Percentiles rank a stretch among this genome's conserved stretches.
Conservation (phyloP, 1,140 invertebrate genomes). For the Lasioglossum baleicum region DNA sequence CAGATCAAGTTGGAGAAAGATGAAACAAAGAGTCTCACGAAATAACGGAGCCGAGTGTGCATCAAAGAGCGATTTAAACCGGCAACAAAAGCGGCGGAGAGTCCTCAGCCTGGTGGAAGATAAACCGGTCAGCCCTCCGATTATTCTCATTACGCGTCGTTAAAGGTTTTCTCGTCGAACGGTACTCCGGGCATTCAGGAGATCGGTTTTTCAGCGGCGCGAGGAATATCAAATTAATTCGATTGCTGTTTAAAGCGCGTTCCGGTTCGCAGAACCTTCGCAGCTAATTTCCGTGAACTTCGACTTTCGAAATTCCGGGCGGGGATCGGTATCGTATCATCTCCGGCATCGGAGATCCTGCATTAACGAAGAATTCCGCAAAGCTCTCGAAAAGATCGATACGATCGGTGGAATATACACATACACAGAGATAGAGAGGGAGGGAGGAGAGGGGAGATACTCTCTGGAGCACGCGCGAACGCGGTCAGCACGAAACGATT, state of each 20-base stretch:
- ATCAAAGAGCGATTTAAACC: too few relatives aligned
- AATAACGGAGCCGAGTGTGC: too few relatives aligned
- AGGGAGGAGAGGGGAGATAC: neutral
- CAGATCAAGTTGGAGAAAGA: too few relatives aligned
- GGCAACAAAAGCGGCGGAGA: neutral
- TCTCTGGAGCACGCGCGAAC: neutral
- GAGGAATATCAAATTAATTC: constrained; percentile 20
- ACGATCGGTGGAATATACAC: neutral
- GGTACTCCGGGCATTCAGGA: constrained; percentile 8
- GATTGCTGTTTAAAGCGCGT: constrained; percentile 9
- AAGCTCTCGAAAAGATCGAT: neutral
- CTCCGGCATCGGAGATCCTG: neutral
- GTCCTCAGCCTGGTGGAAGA: neutral
- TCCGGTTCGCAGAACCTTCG: neutral
- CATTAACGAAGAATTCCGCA: neutral
- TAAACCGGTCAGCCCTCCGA: constrained; percentile 3
- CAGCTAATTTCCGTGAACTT: neutral
- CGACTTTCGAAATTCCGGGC: constrained; percentile 1
- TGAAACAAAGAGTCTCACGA: too few relatives aligned
- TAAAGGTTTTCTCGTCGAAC: constrained; percentile 27
- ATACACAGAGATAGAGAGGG: too few relatives aligned
- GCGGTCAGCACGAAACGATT: neutral
- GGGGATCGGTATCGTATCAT: neutral
- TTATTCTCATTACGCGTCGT: constrained; percentile 24
- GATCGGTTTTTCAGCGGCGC: constrained; percentile 7